Evolutionary conservation across 2,797 vertebrate species (phyloP).

Genomic region (Trachurus trachurus): DNA sequence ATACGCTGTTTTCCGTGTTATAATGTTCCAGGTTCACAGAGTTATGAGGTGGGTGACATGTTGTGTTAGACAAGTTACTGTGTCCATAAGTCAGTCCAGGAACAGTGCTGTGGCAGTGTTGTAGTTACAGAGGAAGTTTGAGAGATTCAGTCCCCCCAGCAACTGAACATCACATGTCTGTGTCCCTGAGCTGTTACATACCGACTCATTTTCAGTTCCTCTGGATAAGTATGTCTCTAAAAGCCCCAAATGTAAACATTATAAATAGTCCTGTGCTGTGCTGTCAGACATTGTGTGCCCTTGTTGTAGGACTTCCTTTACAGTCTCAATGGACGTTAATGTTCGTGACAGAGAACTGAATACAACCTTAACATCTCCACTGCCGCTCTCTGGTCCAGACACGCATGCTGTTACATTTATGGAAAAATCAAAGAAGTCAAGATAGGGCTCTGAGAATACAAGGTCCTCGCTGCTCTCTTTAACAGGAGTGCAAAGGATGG

Average conservation of each 20-base stretch:
- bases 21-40: constrained; percentile 3
- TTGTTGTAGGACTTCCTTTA: constrained; percentile 30
- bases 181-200: constrained; percentile 33
- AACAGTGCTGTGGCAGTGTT: constrained; percentile 33
- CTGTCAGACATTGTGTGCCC: constrained; percentile 27
- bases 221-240: constrained; percentile 55
- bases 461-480: neutral
- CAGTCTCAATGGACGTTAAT: constrained; percentile 23
- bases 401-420: neutral
- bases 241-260: constrained; percentile 68
- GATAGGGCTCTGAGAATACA: neutral
- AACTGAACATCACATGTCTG: constrained; percentile 32
- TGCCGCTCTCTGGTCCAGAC: constrained; percentile 5
- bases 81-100: constrained; percentile 45
- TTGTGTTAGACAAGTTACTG: constrained; percentile 26
- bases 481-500: neutral
- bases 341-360: constrained; percentile 43
- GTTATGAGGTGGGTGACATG: constrained; percentile 1
- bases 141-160: constrained; percentile 51
- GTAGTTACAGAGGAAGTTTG: constrained; percentile 57
- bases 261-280: constrained; percentile 46
- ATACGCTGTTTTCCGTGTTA: neutral
- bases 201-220: constrained; percentile 37
- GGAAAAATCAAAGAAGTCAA: constrained; percentile 21
- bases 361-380: constrained; percentile 9